Base-by-base conservation (phyloP, 2,113 vertebrate genomes). In the Orycteropus afer region DNA sequence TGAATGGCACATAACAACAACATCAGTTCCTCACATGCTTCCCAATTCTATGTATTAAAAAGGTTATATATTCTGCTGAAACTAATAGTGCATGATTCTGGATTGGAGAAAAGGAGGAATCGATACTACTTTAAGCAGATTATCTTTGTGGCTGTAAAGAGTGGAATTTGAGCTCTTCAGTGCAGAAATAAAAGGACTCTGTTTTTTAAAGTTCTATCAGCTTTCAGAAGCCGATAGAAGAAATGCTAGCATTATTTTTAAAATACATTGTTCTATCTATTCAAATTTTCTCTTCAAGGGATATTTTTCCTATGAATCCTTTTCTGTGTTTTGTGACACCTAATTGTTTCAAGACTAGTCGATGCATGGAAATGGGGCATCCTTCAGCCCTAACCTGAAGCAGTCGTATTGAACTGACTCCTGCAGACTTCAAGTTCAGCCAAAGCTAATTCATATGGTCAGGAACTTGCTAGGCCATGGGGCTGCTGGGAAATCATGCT, bases 381-480 rank as follows among this genome's bases (percentile, higher is more conserved):
- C 57, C 27, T 69, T 67, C 23, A 71, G 51, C 18, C 40, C 40
- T 25, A 0, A 8, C 63, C 49, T 25, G 14, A 0, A 23, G 15
- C 4, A 57, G 2, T 37, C 37, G 20, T 25, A 14, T 20, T 73
- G 27, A 27, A 34, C 17, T 3, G 0, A 14, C 22, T 51, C 27
- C 18, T 86, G 32, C 2, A 94, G 27, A 8, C 5, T 22, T 76
- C 25, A 2, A 11, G 17, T 53, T 8, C 4, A 37, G 3, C 25
- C 1, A 59, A 9, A 3, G 37, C 37, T 47, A 61, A 61, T 32
- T 15, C 8, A 73, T 51, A 32, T 23, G 3, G 45, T 27, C 49
- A 3, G 12, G 51, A 42, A 32, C 8, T 27, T 25, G 32, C 8
- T 6, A 0, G 1, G 10, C 10, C 42, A 57, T 0, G 0, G 82